Conservation (phyloP, 2,888 invertebrate genomes). For the Aphidius colemani region DNA sequence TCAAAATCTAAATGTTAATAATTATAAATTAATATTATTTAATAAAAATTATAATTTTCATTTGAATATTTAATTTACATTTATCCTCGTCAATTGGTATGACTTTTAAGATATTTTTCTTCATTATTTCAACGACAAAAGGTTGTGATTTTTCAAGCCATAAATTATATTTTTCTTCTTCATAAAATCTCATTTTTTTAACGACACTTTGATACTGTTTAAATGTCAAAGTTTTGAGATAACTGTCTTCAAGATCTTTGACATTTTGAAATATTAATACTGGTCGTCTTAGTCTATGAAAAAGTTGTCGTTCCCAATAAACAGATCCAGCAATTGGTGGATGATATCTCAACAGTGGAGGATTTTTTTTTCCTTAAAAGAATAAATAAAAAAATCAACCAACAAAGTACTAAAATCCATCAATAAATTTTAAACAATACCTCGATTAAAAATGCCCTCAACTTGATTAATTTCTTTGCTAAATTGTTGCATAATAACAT, state of each 20-base stretch:
- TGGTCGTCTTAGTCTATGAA: constrained; percentile 78
- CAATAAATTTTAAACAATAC: constrained; percentile 56
- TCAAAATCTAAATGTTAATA: not conserved
- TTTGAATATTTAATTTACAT: constrained; percentile 25
- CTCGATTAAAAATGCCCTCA: constrained; percentile 69
- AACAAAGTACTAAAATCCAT: not conserved
- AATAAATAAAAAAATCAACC: not conserved
- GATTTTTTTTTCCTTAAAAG: constrained; percentile 66
- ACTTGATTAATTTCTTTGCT: constrained; percentile 78
- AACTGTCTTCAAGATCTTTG: constrained; percentile 74
- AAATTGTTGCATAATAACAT: constrained; percentile 83
- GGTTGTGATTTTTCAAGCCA: constrained; percentile 71
- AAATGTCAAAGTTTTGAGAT: constrained; percentile 76
- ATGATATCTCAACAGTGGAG: constrained; percentile 75
- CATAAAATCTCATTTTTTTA: constrained; percentile 75
- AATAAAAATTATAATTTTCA: not conserved
- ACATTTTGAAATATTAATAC: constrained; percentile 78
- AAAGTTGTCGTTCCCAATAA: constrained; percentile 82
- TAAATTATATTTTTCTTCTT: constrained; percentile 72
- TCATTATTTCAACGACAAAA: constrained; percentile 71
- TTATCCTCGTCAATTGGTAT: constrained; percentile 51
- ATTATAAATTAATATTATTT: not conserved
- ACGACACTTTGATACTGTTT: constrained; percentile 78
- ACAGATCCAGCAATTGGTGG: constrained; percentile 84
- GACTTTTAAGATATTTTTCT: constrained; percentile 71